phyloP scores from a whole-genome alignment of 2,888 invertebrate species.

The Nomada ferruginata region DNA sequence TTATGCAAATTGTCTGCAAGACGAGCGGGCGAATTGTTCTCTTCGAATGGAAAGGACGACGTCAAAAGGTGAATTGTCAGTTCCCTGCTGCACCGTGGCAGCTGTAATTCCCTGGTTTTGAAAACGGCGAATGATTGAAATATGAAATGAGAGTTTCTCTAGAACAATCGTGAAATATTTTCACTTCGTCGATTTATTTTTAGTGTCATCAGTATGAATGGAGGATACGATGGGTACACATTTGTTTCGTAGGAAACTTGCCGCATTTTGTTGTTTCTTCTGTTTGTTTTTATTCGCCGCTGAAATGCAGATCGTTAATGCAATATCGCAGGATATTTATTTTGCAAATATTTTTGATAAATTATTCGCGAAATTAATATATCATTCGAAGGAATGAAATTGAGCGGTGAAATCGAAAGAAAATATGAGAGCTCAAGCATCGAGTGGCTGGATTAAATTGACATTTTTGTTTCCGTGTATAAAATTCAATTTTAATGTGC shows the following conservation, averaged over 20 bases:
- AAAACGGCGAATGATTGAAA: too few species aligned
- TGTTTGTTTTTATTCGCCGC: too few species aligned
- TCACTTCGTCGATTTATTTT: not conserved
- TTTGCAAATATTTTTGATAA: too few species aligned
- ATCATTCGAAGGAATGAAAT: not conserved
- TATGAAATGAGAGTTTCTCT: too few species aligned
- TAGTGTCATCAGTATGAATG: too few species aligned
- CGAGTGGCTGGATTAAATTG: not conserved
- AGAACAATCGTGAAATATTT: not conserved
- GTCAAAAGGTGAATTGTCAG: constrained; percentile 9
- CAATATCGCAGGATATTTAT: too few species aligned
- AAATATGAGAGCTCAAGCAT: too few species aligned
- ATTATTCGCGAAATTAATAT: too few species aligned
- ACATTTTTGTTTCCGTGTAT: not conserved
- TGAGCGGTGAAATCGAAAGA: not conserved
- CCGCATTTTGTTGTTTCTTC: too few species aligned
- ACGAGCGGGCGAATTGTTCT: not conserved
- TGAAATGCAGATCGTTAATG: too few species aligned
- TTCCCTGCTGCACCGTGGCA: not conserved
- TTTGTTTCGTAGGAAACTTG: too few species aligned
- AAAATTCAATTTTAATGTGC: not conserved
- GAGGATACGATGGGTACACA: too few species aligned
- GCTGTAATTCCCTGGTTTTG: not conserved
- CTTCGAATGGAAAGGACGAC: constrained; percentile 25
- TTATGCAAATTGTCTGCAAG: constrained; percentile 26